These are phyloP conservation scores for Gymnoscelis rufifasciata DNA, from an alignment of 2,888 invertebrate species.

Conservation along the genomic window DNA sequence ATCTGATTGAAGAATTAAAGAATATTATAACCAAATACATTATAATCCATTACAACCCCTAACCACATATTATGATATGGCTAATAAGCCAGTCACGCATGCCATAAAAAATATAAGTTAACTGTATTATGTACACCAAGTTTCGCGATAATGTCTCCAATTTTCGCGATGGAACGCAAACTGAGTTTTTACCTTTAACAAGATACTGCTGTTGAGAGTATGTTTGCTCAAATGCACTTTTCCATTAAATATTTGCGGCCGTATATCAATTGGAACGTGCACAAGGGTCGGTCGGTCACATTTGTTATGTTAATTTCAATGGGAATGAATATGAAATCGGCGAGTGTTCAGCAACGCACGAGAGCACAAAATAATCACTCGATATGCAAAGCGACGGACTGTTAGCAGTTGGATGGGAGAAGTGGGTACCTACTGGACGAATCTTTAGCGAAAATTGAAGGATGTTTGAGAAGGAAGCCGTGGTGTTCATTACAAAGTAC, in stretches of 20 bases:
- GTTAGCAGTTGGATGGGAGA: slow-evolving; percentile 8
- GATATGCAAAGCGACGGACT: slow-evolving; percentile 53
- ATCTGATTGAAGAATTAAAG: too few species aligned
- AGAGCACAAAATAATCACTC: slow-evolving; percentile 59
- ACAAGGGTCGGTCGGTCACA: slow-evolving; percentile 25
- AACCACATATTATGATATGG: too few species aligned
- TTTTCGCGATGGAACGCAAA: too few species aligned
- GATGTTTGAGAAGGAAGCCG: neutral
- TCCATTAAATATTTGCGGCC: slow-evolving; percentile 12
- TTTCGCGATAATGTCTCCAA: too few species aligned
- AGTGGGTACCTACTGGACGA: slow-evolving; percentile 6
- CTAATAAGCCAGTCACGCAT: too few species aligned
- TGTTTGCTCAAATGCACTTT: slow-evolving; percentile 14
- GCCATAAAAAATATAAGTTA: too few species aligned
- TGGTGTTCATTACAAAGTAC: neutral
- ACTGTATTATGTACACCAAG: too few species aligned
- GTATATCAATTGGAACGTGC: slow-evolving; percentile 25
- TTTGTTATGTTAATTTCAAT: slow-evolving; percentile 45
- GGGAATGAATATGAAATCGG: slow-evolving; percentile 56
- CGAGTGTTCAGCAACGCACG: slow-evolving; percentile 38
- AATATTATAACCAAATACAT: too few species aligned
- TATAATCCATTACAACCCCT: too few species aligned
- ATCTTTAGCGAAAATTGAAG: slow-evolving; percentile 2
- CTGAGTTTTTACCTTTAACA: too few species aligned
- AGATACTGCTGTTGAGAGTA: too few species aligned